A percentile compares a stretch with the other conserved stretches of the same genome.
Evolutionary conservation across 2,113 vertebrate species (phyloP).

Genomic region (Percina caprodes): DNA sequence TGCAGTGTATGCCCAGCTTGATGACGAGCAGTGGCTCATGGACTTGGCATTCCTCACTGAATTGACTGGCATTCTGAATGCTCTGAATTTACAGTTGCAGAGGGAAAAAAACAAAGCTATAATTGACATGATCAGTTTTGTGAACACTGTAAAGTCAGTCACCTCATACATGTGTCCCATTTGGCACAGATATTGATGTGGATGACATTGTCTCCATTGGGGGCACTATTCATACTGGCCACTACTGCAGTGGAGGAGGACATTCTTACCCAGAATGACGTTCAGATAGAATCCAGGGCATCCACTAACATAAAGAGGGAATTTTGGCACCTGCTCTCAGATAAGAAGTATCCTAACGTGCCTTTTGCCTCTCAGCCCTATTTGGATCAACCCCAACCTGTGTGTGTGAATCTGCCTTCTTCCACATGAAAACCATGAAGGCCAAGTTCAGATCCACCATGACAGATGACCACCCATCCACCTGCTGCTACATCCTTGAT

Average conservation of each 20-base stretch:
- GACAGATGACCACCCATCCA: neutral
- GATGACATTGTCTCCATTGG: too few relatives aligned
- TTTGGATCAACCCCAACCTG: neutral
- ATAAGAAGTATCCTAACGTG: neutral
- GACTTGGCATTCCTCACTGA: too few relatives aligned
- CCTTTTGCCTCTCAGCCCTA: neutral
- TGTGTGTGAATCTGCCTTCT: neutral
- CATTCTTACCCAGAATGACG: neutral
- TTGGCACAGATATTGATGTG: too few relatives aligned
- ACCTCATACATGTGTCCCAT: too few relatives aligned
- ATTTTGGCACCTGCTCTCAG: neutral
- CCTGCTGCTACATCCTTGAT: neutral
- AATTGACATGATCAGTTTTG: too few relatives aligned
- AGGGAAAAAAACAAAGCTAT: too few relatives aligned
- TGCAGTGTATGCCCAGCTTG: too few relatives aligned
- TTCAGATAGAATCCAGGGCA: neutral
- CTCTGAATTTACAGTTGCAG: too few relatives aligned
- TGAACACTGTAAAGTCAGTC: too few relatives aligned
- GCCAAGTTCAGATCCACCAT: neutral
- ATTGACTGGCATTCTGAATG: too few relatives aligned
- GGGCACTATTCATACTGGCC: neutral
- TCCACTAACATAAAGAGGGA: neutral
- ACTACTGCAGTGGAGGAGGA: neutral
- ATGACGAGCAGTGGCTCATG: too few relatives aligned
- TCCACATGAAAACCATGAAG: neutral